Evolutionary conservation across 2,797 vertebrate species (phyloP).

Genomic region (Pterois miles): DNA sequence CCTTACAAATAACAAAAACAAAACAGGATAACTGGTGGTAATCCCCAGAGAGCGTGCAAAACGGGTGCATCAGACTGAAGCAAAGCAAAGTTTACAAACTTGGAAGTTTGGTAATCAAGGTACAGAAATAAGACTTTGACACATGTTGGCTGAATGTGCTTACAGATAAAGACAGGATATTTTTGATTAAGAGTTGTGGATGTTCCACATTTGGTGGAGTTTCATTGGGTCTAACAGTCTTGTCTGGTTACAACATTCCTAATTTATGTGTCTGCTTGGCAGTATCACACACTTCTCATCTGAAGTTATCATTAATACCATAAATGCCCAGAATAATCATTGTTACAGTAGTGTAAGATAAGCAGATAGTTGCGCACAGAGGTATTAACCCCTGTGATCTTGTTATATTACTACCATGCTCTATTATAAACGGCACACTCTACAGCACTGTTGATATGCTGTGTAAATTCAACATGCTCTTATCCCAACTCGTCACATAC

Average conservation of each 20-base stretch:
- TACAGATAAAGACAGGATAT: background rate
- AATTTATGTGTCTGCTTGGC: background rate
- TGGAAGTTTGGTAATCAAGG: background rate
- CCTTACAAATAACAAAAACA: background rate
- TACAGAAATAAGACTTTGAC: background rate
- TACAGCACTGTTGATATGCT: background rate
- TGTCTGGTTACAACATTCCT: background rate
- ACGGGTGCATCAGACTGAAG: constrained; percentile 2
- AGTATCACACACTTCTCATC: background rate
- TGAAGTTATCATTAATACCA: background rate
- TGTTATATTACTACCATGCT: background rate
- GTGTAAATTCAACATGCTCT: background rate
- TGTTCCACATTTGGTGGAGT: background rate
- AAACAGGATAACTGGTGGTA: background rate
- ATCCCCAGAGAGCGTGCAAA: background rate
- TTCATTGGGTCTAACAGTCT: background rate
- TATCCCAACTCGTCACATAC: too few species aligned
- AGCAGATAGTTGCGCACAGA: background rate
- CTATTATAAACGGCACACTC: background rate
- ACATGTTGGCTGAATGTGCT: constrained; percentile 5
- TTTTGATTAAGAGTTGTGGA: background rate
- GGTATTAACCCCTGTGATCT: background rate
- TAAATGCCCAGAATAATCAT: background rate
- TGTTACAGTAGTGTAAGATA: background rate
- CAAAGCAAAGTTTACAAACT: background rate